These are phyloP conservation scores for Steatocranus sp. DNA, from an alignment of 2,797 vertebrate genomes.

Conservation along the genomic window DNA sequence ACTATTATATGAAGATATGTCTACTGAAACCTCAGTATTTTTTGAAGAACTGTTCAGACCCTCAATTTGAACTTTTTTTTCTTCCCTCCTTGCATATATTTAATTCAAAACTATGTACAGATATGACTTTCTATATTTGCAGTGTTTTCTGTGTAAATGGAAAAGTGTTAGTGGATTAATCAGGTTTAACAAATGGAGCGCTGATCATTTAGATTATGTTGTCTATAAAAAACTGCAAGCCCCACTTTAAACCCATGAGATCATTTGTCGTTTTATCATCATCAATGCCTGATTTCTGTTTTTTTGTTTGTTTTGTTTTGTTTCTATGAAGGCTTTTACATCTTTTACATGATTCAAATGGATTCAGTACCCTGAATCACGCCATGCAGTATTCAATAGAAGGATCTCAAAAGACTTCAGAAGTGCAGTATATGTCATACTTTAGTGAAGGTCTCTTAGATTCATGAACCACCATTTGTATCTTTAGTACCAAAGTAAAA, in stretches of 20 bases:
- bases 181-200: conserved; percentile 83
- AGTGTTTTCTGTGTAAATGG: conserved; percentile 88
- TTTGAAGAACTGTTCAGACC: conserved; percentile 70
- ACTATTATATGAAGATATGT: conserved; percentile 74
- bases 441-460: conserved; percentile 32
- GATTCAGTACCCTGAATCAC: conserved; percentile 46
- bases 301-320: neutral
- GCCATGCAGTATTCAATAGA: conserved; percentile 53
- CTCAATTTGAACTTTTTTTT: conserved; percentile 61
- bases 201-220: conserved; percentile 66
- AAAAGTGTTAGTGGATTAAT: conserved; percentile 79
- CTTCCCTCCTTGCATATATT: conserved; percentile 75
- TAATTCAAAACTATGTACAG: conserved; percentile 85
- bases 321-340: neutral
- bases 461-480: conserved; percentile 50
- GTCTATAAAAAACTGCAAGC: conserved; percentile 64
- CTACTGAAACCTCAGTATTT: conserved; percentile 74
- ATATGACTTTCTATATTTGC: conserved; percentile 98
- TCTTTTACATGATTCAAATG: conserved; percentile 34
- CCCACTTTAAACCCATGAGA: conserved; percentile 65
- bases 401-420: conserved; percentile 29
- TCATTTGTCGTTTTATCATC: conserved; percentile 53
- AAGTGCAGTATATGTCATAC: conserved; percentile 13
- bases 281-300: conserved; percentile 46
- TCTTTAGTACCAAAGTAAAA: conserved; percentile 68